Percentiles rank a stretch among this genome's conserved stretches.
Evolutionary conservation across 23 tunicate genomes (phyloP).

Genomic region (Pegea sp.): DNA sequence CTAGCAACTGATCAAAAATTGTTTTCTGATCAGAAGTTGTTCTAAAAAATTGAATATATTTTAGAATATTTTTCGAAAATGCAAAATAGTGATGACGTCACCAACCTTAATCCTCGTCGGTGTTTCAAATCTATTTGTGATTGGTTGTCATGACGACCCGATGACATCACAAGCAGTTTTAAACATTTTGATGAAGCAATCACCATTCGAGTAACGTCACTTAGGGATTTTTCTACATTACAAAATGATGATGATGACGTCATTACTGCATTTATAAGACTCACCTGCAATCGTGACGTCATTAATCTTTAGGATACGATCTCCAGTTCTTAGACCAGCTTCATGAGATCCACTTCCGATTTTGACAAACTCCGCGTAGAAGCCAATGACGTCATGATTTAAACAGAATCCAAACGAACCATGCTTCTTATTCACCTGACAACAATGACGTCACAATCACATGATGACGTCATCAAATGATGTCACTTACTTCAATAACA

Average conservation of each 20-base stretch:
- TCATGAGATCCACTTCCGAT: constrained; percentile 37
- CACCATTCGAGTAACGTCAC: too few species aligned
- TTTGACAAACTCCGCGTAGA: constrained; percentile 62
- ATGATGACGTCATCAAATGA: background rate
- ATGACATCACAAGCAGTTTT: too few species aligned
- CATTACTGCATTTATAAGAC: background rate
- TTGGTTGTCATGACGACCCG: too few species aligned
- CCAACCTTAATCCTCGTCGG: too few species aligned
- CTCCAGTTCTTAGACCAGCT: constrained; percentile 65
- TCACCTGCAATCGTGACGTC: constrained; percentile 25
- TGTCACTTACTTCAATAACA: background rate
- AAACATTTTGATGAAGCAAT: too few species aligned
- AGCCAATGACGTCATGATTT: constrained; percentile 43
- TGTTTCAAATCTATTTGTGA: too few species aligned
- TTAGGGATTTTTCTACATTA: too few species aligned
- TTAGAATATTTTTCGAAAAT: background rate
- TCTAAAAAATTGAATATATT: too few species aligned
- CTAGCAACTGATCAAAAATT: too few species aligned
- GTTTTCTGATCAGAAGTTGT: too few species aligned
- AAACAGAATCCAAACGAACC: constrained; percentile 86
- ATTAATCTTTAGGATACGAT: constrained; percentile 64
- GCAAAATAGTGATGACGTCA: too few species aligned
- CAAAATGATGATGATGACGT: too few species aligned
- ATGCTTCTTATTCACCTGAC: constrained; percentile 25
- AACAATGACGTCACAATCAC: background rate